A percentile compares a stretch with the other conserved stretches of the same genome.
These are phyloP conservation scores for Tortricodes alternella DNA, from an alignment of 2,888 invertebrate genomes.

Conservation along the genomic window DNA sequence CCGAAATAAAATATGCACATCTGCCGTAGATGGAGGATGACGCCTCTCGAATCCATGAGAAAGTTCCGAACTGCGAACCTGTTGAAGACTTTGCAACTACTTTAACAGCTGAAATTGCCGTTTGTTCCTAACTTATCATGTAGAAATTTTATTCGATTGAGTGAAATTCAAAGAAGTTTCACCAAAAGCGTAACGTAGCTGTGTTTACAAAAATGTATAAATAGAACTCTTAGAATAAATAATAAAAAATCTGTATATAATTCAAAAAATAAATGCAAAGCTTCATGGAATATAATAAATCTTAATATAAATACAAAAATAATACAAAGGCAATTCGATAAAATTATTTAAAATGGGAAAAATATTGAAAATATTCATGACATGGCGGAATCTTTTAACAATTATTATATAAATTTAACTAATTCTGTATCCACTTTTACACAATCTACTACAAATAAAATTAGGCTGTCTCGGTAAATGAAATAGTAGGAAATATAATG, in stretches of 20 bases:
- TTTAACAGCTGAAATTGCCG: conserved; percentile 39
- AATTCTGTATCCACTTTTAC: too few species aligned
- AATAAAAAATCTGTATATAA: neutral
- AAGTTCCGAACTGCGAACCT: conserved; percentile 59
- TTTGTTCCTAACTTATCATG: conserved; percentile 37
- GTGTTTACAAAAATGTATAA: neutral
- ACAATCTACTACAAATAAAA: too few species aligned
- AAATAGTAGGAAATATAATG: too few species aligned
- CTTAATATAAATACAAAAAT: too few species aligned
- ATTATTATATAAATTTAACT: too few species aligned
- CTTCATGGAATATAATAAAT: too few species aligned
- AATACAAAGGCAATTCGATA: too few species aligned
- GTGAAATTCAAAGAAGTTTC: neutral
- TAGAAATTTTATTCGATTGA: conserved; percentile 16
- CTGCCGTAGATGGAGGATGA: conserved; percentile 51
- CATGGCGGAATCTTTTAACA: too few species aligned
- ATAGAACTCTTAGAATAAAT: neutral
- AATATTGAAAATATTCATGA: too few species aligned
- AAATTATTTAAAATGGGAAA: too few species aligned
- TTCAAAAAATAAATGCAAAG: too few species aligned
- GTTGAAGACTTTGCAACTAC: conserved; percentile 59
- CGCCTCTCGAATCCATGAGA: conserved; percentile 45
- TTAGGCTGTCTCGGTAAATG: too few species aligned
- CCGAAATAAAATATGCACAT: conserved; percentile 72
- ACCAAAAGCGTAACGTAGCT: neutral